phyloP scores from a whole-genome alignment of 2,113 vertebrate species.

The Entelurus aequoreus region DNA sequence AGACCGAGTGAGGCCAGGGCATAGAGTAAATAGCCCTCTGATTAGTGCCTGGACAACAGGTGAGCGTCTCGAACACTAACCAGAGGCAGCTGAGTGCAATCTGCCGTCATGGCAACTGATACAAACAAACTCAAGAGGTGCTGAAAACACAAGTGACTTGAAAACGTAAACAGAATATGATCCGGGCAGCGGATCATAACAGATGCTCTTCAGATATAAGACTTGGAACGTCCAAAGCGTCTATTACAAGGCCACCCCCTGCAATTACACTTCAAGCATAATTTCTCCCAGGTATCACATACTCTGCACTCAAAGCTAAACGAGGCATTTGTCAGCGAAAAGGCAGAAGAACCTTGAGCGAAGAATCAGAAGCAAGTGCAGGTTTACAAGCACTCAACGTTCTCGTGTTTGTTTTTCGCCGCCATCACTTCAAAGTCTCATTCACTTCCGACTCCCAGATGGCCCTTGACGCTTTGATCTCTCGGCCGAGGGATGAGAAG shows the following conservation, averaged over 20 bases:
- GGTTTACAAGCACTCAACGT: conserved; percentile 38
- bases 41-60: too few relatives aligned
- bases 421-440: conserved; percentile 52
- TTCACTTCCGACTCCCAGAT: conserved; percentile 50
- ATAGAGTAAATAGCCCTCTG: too few relatives aligned
- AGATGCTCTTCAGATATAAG: conserved; percentile 1
- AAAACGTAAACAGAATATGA: too few relatives aligned
- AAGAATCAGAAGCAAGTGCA: conserved; percentile 23
- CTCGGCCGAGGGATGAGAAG: conserved; percentile 34
- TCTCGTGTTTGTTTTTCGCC: conserved; percentile 41
- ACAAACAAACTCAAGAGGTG: too few relatives aligned
- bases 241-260: conserved; percentile 6
- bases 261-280: conserved; percentile 18
- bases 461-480: conserved; percentile 56
- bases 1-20: too few relatives aligned
- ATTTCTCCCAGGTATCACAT: conserved; percentile 23
- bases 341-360: conserved; percentile 52
- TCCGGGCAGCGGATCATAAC: too few relatives aligned
- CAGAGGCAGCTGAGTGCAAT: too few relatives aligned
- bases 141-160: too few relatives aligned
- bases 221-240: conserved; percentile 1
- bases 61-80: too few relatives aligned
- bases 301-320: conserved; percentile 33
- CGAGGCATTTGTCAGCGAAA: conserved; percentile 32
- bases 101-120: too few relatives aligned